These are phyloP conservation scores for Tragelaphus scriptus DNA, from an alignment of 2,113 vertebrate genomes.

Conservation along the genomic window DNA sequence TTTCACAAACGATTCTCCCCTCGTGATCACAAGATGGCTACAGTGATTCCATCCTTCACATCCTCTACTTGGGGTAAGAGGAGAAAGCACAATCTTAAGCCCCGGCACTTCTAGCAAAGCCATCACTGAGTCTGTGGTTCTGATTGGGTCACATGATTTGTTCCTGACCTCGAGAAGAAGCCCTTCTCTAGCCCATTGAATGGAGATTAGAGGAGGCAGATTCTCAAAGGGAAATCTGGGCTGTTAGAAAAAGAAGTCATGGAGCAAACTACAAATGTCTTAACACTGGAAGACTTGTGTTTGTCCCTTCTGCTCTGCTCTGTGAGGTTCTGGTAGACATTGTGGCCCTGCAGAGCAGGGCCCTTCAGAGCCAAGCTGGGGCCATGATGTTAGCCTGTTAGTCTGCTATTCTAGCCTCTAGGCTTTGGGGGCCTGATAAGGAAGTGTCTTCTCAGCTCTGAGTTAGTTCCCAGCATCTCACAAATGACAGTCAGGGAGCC, in stretches of 20 bases:
- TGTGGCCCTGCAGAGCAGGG: background rate
- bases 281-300: background rate
- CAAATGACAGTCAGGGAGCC: background rate
- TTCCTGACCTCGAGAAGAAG: background rate
- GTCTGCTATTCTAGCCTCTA: background rate
- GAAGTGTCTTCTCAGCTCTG: background rate
- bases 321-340: background rate
- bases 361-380: background rate
- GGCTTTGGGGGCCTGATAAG: background rate
- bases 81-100: background rate
- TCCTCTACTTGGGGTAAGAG: background rate
- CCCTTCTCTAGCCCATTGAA: background rate
- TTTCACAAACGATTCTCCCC: background rate
- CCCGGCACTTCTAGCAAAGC: background rate
- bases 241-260: background rate
- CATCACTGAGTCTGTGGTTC: background rate
- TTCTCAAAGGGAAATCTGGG: background rate
- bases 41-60: background rate
- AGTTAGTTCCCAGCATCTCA: background rate
- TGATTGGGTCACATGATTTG: background rate
- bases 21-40: background rate
- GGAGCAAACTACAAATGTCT: background rate
- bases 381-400: background rate
- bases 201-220: background rate
- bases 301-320: background rate